A percentile compares a stretch with the other conserved stretches of the same genome.
Conservation (phyloP, 1,140 invertebrate species). For the Metaphire vulgaris region DNA sequence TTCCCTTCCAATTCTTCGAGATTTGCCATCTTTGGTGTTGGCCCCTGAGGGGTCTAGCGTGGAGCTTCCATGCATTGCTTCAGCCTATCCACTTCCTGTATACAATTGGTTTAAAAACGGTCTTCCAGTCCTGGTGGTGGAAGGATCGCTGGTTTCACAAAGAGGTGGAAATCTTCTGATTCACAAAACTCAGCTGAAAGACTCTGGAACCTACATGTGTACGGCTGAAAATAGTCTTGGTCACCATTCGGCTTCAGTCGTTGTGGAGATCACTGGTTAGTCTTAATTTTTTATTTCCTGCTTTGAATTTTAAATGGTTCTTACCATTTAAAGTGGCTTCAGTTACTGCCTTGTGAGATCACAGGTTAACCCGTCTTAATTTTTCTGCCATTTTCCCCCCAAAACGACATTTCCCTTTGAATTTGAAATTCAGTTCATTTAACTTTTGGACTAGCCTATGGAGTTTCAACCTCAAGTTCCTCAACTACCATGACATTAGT, state of each 20-base stretch:
- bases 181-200: conserved; percentile 77
- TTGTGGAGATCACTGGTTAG: conserved; percentile 75
- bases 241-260: conserved; percentile 83
- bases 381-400: too few relatives aligned
- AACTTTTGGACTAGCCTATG: too few relatives aligned
- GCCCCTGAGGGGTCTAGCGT: conserved; percentile 57
- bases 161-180: conserved; percentile 86
- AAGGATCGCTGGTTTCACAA: conserved; percentile 33
- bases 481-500: too few relatives aligned
- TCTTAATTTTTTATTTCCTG: too few relatives aligned
- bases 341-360: too few relatives aligned
- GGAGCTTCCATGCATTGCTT: conserved; percentile 68
- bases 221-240: conserved; percentile 90
- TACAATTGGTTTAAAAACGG: conserved; percentile 22
- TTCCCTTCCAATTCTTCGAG: conserved; percentile 37
- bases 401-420: too few relatives aligned
- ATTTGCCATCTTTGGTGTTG: conserved; percentile 41
- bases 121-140: conserved; percentile 53
- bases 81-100: conserved; percentile 55
- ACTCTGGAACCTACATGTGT: conserved; percentile 85
- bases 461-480: too few relatives aligned
- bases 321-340: too few relatives aligned
- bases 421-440: too few relatives aligned
- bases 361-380: too few relatives aligned
- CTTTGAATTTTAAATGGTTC: too few relatives aligned